These are phyloP conservation scores for Fukomys damarensis DNA, from an alignment of 2,113 vertebrate species.

Conservation along the genomic window DNA sequence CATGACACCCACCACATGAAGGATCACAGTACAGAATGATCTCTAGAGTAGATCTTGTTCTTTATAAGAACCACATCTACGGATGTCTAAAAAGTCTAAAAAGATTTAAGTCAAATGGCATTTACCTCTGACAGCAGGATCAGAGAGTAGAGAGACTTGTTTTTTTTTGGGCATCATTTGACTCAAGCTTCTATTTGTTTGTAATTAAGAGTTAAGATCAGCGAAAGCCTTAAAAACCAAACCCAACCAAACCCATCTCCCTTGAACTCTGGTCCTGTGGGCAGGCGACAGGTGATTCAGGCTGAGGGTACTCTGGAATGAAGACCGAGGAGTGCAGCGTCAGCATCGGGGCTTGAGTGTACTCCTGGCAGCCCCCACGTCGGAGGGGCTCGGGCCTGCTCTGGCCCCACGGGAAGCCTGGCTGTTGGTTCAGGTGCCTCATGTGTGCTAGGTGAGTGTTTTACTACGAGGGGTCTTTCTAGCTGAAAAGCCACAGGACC, in stretches of 20 bases:
- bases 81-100: neutral
- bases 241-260: neutral
- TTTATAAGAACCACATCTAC: neutral
- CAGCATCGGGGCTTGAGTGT: fast-evolving
- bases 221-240: neutral
- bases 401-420: neutral
- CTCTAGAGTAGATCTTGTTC: neutral
- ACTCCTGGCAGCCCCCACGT: fast-evolving
- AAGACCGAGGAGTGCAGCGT: neutral
- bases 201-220: neutral
- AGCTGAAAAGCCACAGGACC: slow-evolving; percentile 18
- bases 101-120: neutral
- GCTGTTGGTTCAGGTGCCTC: neutral
- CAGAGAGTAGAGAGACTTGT: neutral
- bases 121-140: neutral
- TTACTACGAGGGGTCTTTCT: neutral
- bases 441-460: neutral
- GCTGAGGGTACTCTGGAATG: neutral
- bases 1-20: neutral
- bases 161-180: neutral
- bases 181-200: neutral
- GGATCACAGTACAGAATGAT: neutral
- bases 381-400: neutral
- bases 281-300: neutral
- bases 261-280: neutral